A percentile compares a stretch with the other conserved stretches of the same genome.
phyloP scores from a whole-genome alignment of 2,797 vertebrate genomes.

The Notolabrus celidotus region DNA sequence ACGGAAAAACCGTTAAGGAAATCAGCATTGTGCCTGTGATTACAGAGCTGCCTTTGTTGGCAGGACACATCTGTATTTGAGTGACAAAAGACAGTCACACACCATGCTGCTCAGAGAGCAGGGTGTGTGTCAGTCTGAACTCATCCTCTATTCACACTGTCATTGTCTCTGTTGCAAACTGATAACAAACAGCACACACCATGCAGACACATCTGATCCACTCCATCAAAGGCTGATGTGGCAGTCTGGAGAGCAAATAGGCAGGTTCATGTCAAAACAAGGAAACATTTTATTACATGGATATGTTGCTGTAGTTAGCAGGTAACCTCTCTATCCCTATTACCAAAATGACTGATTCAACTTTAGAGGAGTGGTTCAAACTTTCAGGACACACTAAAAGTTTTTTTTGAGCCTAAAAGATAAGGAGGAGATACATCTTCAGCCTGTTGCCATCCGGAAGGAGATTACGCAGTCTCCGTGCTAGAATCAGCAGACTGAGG shows the following conservation, averaged over 20 bases:
- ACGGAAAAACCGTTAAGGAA: conserved; percentile 55
- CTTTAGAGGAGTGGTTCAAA: background rate
- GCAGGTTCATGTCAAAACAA: conserved; percentile 52
- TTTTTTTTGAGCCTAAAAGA: no score
- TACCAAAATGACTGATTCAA: conserved; percentile 10
- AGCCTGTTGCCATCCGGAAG: no score
- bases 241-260: conserved; percentile 49
- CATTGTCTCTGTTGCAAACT: conserved; percentile 57
- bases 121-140: conserved; percentile 59
- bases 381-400: no score
- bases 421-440: no score
- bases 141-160: conserved; percentile 54
- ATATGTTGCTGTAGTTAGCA: conserved; percentile 29
- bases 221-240: conserved; percentile 67
- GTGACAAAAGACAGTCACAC: conserved; percentile 66
- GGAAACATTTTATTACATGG: conserved; percentile 45
- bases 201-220: conserved; percentile 62
- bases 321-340: conserved; percentile 19
- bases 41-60: conserved; percentile 67
- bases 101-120: conserved; percentile 47
- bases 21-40: conserved; percentile 60
- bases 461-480: no score
- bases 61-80: conserved; percentile 68
- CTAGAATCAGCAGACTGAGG: no score
- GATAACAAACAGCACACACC: conserved; percentile 65